Evolutionary conservation across 2,797 vertebrate species (phyloP), one percentile per base, ranked within the genome.

Genomic region (Heliangelus exortis): DNA sequence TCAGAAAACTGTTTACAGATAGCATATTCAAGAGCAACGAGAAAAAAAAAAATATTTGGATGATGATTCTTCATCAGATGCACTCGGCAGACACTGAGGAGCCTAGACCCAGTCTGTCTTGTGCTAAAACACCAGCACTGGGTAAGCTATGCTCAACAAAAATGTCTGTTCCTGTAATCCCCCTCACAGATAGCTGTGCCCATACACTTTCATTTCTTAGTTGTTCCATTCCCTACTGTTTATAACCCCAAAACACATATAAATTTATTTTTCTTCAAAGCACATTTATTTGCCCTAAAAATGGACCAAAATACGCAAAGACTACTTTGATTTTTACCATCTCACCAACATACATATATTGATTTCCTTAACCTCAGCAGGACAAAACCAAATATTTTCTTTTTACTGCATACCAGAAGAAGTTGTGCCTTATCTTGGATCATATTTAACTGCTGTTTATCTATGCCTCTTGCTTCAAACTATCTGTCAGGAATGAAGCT

Each of bases 321-420:
- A 62, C 20, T 62, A 91, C 91, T 87, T 78, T 68, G 58, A 92
- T 85, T 95, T 94, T 93, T 91, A 92, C 84, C 86, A 62, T 82
- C 55, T 94, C 73, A 93, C 69, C 71, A 90, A 92, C 34, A 84
- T 33, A 90, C 94, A 81, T 12, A 25, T 53, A 88, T 36, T 14
- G 1, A 91, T 90, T 95, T 91, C 79, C 79, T 76, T 82, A 94
- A 90, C 50, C 14, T 17, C 86, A 59, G 21, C 33, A 63, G 45
- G 55, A 93, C 31, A 93, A 84, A 91, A 76, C 28, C 39, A 41
- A 86, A 7, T 79, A 79, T 76, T 81, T 94, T 84, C 28, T 87
- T 89, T 90, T 81, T 91, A 91, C 34, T 86, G 82, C 59, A 87
- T 81, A 94, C 82, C 84, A 82, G 41, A 81, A 41, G 79, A 93